Evolutionary conservation across 2,888 invertebrate genomes (phyloP).

Genomic region (Orthosia gothica): DNA sequence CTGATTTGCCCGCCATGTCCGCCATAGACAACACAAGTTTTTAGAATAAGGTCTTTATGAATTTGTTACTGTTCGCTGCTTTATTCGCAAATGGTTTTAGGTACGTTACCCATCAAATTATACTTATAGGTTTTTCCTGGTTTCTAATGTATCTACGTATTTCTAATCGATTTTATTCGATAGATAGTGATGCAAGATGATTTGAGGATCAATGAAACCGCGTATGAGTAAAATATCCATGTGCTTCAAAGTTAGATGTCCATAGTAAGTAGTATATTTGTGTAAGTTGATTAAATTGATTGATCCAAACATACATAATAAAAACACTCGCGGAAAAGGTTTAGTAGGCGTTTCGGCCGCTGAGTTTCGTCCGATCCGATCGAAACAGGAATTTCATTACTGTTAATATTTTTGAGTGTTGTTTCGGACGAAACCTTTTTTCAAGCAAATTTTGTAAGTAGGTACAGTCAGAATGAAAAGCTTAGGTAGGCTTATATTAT

Average conservation of each 20-base stretch:
- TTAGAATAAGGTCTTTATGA: constrained; percentile 20
- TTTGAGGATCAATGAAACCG: neutral
- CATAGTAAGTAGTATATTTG: constrained; percentile 4
- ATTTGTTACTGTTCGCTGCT: neutral
- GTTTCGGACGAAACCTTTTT: too few relatives aligned
- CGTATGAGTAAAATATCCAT: neutral
- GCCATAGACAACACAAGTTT: constrained; percentile 36
- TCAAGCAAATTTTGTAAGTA: too few relatives aligned
- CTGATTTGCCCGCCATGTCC: constrained; percentile 1
- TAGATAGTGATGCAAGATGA: neutral
- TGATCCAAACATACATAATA: neutral
- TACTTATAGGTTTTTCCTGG: too few relatives aligned
- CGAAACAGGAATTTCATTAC: too few relatives aligned
- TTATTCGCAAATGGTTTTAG: constrained; percentile 6
- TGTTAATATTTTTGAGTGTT: too few relatives aligned
- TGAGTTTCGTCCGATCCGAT: too few relatives aligned
- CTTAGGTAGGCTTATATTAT: too few relatives aligned
- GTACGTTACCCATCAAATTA: too few relatives aligned
- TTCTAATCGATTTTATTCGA: neutral
- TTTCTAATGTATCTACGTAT: neutral
- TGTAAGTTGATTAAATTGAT: neutral
- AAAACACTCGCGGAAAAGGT: neutral
- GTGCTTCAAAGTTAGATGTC: constrained; percentile 13
- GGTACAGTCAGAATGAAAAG: too few relatives aligned
- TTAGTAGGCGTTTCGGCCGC: too few relatives aligned